Base-by-base conservation (phyloP, 2,113 vertebrate genomes). In the Nasalis larvatus region DNA sequence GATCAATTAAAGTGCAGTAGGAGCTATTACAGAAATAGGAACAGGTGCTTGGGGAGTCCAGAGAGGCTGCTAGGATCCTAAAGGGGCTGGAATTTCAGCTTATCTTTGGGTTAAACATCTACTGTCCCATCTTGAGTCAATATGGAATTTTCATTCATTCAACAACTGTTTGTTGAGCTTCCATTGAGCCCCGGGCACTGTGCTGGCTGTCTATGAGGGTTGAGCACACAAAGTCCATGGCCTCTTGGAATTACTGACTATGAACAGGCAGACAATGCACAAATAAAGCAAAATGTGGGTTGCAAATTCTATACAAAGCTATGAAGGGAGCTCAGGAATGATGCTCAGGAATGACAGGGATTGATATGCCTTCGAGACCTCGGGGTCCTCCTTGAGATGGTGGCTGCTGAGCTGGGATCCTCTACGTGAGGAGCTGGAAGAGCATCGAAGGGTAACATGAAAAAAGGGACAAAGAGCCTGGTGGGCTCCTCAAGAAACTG, bases 81-180 rank as follows among this genome's bases (percentile, higher is more conserved):
- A 60, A 83, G 91, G 80, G 68, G 73, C 89, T 63, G n/a, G 60
- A 35, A 73, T 91, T 93, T 91, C 49, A 17, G 91, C 49, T 80
- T 35, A 11, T 83, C 63, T 80, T 47, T 25, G 58, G 74, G 35
- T 76, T 83, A 52, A 93, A 95, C 86, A 89, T 91, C 96, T 97
- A 95, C 73, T 91, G 14, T 58, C 71, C 89, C 45, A 87, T 25
- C 76, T 32, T 80, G 60, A 97, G 74, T 27, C 96, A 92, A 89
- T 27, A 82, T 18, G 63, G 83, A 89, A 92, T 66, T n/a, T 58
- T 77, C 9, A 18, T 69, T 91, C 84, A 76, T 56, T 85, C 52
- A 60, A 78, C 73, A 83, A 49, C 58, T 86, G 63, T 54, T 82
- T 35, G 54, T 6, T 32, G 74, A 73, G 45, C 0, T 37, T 58